phyloP scores from a whole-genome alignment of 2,888 invertebrate species.

The Trachelus stipa region DNA sequence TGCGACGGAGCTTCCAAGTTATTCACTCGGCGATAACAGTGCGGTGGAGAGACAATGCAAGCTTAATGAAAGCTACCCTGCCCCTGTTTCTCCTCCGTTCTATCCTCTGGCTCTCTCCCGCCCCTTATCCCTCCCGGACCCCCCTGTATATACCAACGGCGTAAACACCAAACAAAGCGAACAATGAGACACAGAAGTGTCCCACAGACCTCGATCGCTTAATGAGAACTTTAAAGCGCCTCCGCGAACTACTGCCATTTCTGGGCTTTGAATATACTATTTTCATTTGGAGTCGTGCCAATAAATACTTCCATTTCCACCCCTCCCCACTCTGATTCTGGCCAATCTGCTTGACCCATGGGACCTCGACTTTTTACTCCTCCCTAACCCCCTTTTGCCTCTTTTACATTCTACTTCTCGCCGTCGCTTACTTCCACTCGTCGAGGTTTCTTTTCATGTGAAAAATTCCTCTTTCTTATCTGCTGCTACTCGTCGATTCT shows the following conservation, averaged over 20 bases:
- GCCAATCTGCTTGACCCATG: not conserved
- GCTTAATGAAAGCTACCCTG: constrained; percentile 60
- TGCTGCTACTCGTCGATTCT: not conserved
- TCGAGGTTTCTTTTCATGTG: not conserved
- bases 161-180: constrained; percentile 61
- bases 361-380: not conserved
- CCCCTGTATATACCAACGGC: constrained; percentile 25
- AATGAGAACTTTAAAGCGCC: constrained; percentile 59
- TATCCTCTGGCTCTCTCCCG: constrained; percentile 6
- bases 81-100: constrained; percentile 21
- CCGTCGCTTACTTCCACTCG: not conserved
- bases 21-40: constrained; percentile 56
- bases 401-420: not conserved
- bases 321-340: not conserved
- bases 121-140: constrained; percentile 10
- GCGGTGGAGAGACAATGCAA: constrained; percentile 57
- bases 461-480: not conserved
- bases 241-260: constrained; percentile 7
- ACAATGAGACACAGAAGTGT: constrained; percentile 57
- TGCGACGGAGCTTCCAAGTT: constrained; percentile 36
- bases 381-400: not conserved
- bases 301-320: constrained; percentile 15
- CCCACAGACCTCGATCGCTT: constrained; percentile 60
- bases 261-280: constrained; percentile 7
- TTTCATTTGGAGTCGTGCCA: constrained; percentile 20